Evolutionary conservation across 2,113 vertebrate genomes (phyloP), one percentile per base, ranked within the genome.

Genomic region (Probosciger aterrimus): DNA sequence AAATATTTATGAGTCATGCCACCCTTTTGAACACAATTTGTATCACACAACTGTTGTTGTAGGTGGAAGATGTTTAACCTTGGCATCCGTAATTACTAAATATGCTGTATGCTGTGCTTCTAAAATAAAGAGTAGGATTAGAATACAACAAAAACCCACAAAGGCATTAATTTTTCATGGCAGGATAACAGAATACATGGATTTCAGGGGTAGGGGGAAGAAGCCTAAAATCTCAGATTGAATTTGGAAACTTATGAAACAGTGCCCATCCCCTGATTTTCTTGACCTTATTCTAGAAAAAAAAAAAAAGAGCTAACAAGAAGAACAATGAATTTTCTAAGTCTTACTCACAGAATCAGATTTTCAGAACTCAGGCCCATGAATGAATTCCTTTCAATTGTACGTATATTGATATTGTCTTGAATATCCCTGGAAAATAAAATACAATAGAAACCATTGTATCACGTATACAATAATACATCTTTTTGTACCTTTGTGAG

Each of bases 371-470:
- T 98, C 73, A 98, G 97, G 82, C 98, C 98, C 41, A 37, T 62
- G 92, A 98, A 98, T 24, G 98, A 97, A 86, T 98, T 98, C 87
- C 90, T 97, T 96, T 97, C 96, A 76, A 98, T 97, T 22, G 91
- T 96, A 41, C 96, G 97, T 92, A 98, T 98, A 70, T 98, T 98
- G 88, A 98, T 98, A 75, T 98, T 98, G 86, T 98, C 98, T 97
- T 98, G 98, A 93, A 98, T 96, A 76, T 98, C 98, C 92, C 98
- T 98, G 95, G 86, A 97, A 97, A 95, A 91, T 43, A 97, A 94
- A 98, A 83, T 35, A 82, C 30, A 89, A 39, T 10, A 76, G 70
- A 92, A 68, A 92, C 8, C 4, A 59, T 23, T 59, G 57, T 24
- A 24, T 35, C 33, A 1, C 24, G 22, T 24, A 59, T 23, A 24